Percentiles rank a stretch among this genome's conserved stretches.
Evolutionary conservation across 2,797 vertebrate species (phyloP).

Genomic region (Podarcis siculus): DNA sequence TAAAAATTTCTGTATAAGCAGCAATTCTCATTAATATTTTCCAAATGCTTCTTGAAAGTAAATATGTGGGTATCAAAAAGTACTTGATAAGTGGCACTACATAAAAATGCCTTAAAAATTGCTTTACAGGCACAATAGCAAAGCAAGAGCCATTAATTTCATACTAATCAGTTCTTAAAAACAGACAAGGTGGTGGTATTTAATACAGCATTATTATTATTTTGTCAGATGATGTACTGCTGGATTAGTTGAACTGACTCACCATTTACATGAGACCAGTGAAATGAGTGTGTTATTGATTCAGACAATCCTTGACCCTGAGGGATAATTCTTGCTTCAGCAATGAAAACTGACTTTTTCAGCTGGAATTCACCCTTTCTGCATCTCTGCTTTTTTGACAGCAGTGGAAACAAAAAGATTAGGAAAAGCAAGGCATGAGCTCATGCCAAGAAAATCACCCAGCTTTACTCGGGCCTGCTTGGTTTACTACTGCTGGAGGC

Average conservation of each 20-base stretch:
- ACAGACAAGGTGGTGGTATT: constrained; percentile 55
- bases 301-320: constrained; percentile 70
- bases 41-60: constrained; percentile 73
- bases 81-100: constrained; percentile 64
- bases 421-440: constrained; percentile 53
- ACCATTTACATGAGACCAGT: constrained; percentile 66
- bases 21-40: constrained; percentile 66
- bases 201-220: constrained; percentile 65
- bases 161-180: constrained; percentile 66
- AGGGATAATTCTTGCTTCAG: constrained; percentile 53
- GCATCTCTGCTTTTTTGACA: constrained; percentile 61
- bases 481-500: constrained; percentile 17
- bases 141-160: constrained; percentile 65
- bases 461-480: constrained; percentile 42
- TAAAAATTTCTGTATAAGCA: constrained; percentile 59
- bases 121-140: constrained; percentile 53
- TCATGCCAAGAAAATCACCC: constrained; percentile 50
- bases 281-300: constrained; percentile 67
- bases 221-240: constrained; percentile 61
- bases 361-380: constrained; percentile 48
- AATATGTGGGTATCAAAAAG: constrained; percentile 66
- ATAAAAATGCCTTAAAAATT: constrained; percentile 51
- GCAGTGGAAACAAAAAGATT: constrained; percentile 63
- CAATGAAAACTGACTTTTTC: constrained; percentile 61
- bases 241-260: constrained; percentile 70